Percentiles rank a stretch among this genome's conserved stretches.
Evolutionary conservation across 2,113 vertebrate species (phyloP).

Genomic region (Menura novaehollandiae): DNA sequence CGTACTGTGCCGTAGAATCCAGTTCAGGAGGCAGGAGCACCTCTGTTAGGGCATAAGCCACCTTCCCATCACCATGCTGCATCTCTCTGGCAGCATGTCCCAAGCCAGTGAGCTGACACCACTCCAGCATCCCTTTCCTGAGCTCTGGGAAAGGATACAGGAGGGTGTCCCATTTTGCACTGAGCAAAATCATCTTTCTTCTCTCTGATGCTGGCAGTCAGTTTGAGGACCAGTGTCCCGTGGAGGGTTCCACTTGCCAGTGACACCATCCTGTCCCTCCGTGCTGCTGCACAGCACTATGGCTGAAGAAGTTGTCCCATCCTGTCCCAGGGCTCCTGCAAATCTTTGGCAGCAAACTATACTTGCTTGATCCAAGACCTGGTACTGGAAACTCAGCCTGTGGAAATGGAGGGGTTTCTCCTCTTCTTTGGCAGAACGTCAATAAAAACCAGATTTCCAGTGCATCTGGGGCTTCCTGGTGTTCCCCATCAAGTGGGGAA

Average conservation of each 20-base stretch:
- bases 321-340: neutral
- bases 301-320: neutral
- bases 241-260: neutral
- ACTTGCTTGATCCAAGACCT: neutral
- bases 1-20: neutral
- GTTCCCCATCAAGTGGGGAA: neutral
- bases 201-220: neutral
- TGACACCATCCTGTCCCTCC: rapidly evolving
- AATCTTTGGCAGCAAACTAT: neutral
- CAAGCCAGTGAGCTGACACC: rapidly evolving
- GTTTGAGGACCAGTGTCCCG: neutral
- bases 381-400: neutral
- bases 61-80: neutral
- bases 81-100: neutral
- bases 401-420: neutral
- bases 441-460: neutral
- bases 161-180: neutral
- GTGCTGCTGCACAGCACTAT: neutral
- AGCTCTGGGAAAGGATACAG: neutral
- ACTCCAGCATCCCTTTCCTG: neutral
- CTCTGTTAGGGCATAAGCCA: neutral
- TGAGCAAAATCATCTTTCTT: neutral
- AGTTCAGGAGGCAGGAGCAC: neutral
- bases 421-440: neutral
- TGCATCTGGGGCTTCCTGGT: neutral